These are phyloP conservation scores for Pelusios castaneus DNA, from an alignment of 2,113 vertebrate genomes.

Conservation along the genomic window DNA sequence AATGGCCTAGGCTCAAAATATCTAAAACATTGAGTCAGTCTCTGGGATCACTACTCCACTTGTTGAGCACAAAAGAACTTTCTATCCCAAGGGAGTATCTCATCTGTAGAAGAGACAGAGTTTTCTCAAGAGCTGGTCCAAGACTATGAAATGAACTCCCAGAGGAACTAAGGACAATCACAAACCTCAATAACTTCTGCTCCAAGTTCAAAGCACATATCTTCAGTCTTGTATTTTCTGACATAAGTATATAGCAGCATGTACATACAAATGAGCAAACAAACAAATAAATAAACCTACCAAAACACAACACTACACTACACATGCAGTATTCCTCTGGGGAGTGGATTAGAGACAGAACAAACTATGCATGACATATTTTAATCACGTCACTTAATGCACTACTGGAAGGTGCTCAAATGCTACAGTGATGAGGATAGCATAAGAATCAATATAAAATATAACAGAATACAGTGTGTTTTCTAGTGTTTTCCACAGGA, in stretches of 20 bases:
- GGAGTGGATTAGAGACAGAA: background rate
- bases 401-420: background rate
- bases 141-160: background rate
- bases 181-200: background rate
- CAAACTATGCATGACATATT: background rate
- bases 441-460: background rate
- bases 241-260: background rate
- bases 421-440: background rate
- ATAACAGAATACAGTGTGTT: background rate
- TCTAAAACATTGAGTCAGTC: background rate
- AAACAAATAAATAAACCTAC: background rate
- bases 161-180: background rate
- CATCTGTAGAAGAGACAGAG: background rate
- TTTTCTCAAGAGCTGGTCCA: background rate
- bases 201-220: background rate
- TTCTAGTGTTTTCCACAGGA: background rate
- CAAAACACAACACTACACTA: background rate
- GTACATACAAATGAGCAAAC: background rate
- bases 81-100: background rate
- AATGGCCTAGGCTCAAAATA: background rate
- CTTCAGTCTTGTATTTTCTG: background rate
- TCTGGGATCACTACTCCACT: background rate
- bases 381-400: background rate
- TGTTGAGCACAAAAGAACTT: background rate
- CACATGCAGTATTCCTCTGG: background rate